Evolutionary conservation across 1,140 invertebrate genomes (phyloP).

Genomic region (Apis cerana): DNA sequence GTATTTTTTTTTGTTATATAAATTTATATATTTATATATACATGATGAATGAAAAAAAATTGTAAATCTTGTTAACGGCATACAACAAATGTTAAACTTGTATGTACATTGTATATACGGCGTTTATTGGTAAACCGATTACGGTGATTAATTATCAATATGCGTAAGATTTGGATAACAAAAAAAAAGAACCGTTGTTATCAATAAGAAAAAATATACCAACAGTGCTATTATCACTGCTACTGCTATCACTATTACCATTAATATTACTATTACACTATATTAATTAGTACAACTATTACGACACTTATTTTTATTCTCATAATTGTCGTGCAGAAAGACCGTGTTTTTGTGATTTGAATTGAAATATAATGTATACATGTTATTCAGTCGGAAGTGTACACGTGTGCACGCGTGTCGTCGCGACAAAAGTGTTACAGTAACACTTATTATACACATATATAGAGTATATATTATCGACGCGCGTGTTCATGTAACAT

Average conservation of each 20-base stretch:
- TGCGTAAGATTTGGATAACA: not conserved
- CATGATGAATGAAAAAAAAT: constrained; percentile 32
- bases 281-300: constrained; percentile 60
- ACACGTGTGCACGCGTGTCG: constrained; percentile 55
- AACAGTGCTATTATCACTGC: constrained; percentile 56
- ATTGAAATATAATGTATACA: constrained; percentile 50
- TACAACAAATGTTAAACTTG: constrained; percentile 56
- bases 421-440: constrained; percentile 3
- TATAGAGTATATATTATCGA: constrained; percentile 54
- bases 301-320: constrained; percentile 61
- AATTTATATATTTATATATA: constrained; percentile 39
- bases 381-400: constrained; percentile 43
- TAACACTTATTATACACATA: constrained; percentile 25
- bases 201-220: constrained; percentile 36
- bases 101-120: constrained; percentile 61
- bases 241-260: constrained; percentile 47
- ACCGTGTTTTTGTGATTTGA: constrained; percentile 51
- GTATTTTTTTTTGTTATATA: not conserved
- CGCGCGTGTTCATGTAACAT: constrained; percentile 55
- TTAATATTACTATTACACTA: constrained; percentile 54
- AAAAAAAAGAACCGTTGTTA: constrained; percentile 31
- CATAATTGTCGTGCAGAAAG: constrained; percentile 42
- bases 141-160: constrained; percentile 35
- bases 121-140: constrained; percentile 31
- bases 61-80: constrained; percentile 70